phyloP scores from a whole-genome alignment of 2,797 vertebrate species.

The Onychomys leucogaster region DNA sequence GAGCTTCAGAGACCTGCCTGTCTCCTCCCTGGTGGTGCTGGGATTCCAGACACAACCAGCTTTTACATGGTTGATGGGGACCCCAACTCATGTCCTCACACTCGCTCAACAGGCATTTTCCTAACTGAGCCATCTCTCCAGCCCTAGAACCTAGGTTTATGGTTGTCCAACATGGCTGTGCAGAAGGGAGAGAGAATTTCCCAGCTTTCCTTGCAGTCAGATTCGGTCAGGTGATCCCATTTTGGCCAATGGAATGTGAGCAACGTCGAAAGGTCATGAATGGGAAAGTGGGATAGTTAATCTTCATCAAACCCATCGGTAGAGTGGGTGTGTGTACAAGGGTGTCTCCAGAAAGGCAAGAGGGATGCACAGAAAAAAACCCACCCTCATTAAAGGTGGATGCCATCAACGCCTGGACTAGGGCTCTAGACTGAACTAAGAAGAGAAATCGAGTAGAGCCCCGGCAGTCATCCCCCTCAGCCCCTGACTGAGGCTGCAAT shows the following conservation, averaged over 20 bases:
- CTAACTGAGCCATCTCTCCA: not conserved
- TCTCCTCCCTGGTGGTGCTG: not conserved
- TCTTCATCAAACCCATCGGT: not conserved
- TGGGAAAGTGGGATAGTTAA: not conserved
- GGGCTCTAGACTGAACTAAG: not conserved
- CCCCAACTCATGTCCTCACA: not conserved
- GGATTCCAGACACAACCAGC: not conserved
- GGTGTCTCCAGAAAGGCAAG: not conserved
- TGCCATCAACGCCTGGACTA: not conserved
- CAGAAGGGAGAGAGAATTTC: constrained; percentile 28
- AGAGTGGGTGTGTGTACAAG: not conserved
- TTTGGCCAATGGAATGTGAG: not conserved
- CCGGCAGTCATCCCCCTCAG: not conserved
- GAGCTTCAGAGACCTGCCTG: not conserved
- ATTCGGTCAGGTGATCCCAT: not conserved
- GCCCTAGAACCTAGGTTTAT: not conserved
- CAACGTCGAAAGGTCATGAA: not conserved
- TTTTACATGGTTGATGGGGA: not conserved
- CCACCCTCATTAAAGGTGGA: not conserved
- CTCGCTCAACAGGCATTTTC: no score
- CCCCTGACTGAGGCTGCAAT: not conserved
- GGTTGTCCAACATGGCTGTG: not conserved
- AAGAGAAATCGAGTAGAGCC: no score
- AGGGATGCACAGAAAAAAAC: not conserved
- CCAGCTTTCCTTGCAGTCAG: constrained; percentile 30